Base-by-base conservation (phyloP, 2,797 vertebrate genomes). In the Enteromius trimaculatus region DNA sequence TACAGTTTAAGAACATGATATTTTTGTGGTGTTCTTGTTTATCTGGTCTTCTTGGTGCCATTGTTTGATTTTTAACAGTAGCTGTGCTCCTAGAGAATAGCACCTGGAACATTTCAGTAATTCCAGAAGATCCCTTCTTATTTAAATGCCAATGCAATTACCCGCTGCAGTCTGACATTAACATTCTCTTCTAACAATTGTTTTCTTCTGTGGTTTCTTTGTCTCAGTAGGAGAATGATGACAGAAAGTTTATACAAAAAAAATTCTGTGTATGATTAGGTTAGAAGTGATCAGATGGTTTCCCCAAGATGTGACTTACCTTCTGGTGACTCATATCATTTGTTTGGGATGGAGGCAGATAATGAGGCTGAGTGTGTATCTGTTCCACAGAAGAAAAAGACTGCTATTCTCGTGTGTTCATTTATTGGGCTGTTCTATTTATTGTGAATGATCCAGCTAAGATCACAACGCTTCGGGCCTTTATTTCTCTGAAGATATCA, bases 31-130 rank as follows among this genome's bases (percentile, higher is more conserved):
- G 23, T 23, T 19, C 58, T n/a, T 60, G n/a, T 80, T 69, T 58
- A 42, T 21, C 21, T n/a, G 17, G 29, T 85, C 68, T 37, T 87
- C 81, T 82, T 81, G 96, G 95, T 92, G 94, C 86, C 95, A 96
- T 93, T 96, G 96, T 85, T 96, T 95, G 37, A 93, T 96, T 93
- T 93, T 93, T 94, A 90, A 97, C 96, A 89, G 94, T 95, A 84
- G 95, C 95, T 7, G 95, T 95, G 44, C 95, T 96, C 83, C 92
- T 96, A 87, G 94, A 95, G 66, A 94, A 96, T 80, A 96, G 96
- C 84, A 96, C 95, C 2, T 92, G 95, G 88, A 97, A 96, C 0
- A 92, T 97, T 85, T 95, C 91, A 79, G 92, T 94, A 88, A 89
- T 97, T 65, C 94, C 93, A 86, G 93, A 94, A 80, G 95, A 96